These are phyloP conservation scores for Hydractinia symbiolongicarpus DNA, from an alignment of 30 jellyfish, hydroid and myxozoan genomes.

Conservation along the genomic window DNA sequence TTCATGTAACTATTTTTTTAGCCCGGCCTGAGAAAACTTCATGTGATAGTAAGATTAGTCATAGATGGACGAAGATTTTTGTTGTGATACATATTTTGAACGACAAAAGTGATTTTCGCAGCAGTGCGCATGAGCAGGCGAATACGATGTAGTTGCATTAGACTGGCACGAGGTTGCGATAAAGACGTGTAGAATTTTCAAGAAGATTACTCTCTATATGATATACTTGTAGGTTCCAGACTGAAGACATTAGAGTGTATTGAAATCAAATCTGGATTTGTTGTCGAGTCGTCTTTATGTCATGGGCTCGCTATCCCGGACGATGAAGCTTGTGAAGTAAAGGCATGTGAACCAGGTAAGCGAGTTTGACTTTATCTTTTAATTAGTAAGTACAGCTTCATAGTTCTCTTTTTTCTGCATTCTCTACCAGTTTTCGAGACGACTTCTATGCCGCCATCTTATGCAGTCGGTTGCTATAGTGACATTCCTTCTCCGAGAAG, in stretches of 20 bases:
- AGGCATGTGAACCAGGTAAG: slow-evolving; percentile 34
- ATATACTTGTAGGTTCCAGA: slow-evolving; percentile 6
- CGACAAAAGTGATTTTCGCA: no score
- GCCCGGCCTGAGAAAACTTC: no score
- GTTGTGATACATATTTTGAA: no score
- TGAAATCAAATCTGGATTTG: slow-evolving; percentile 30
- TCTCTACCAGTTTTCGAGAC: slow-evolving; percentile 18
- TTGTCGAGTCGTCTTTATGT: not conserved
- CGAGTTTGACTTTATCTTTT: not conserved
- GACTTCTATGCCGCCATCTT: slow-evolving; percentile 39
- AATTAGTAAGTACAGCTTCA: not conserved
- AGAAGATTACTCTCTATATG: not conserved
- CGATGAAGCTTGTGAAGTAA: slow-evolving; percentile 17
- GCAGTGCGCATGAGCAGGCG: no score
- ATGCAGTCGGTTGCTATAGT: slow-evolving; percentile 56
- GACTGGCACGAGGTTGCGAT: no score
- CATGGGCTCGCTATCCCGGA: slow-evolving; percentile 22
- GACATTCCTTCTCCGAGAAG: slow-evolving; percentile 34
- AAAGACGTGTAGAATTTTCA: no score
- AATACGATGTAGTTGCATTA: no score
- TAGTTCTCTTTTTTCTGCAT: not conserved
- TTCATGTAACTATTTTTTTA: no score
- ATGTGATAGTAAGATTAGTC: no score
- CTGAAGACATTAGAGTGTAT: slow-evolving; percentile 13
- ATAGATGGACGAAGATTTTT: no score